phyloP scores from a whole-genome alignment of 2,797 vertebrate species.

The Danio choprae region DNA sequence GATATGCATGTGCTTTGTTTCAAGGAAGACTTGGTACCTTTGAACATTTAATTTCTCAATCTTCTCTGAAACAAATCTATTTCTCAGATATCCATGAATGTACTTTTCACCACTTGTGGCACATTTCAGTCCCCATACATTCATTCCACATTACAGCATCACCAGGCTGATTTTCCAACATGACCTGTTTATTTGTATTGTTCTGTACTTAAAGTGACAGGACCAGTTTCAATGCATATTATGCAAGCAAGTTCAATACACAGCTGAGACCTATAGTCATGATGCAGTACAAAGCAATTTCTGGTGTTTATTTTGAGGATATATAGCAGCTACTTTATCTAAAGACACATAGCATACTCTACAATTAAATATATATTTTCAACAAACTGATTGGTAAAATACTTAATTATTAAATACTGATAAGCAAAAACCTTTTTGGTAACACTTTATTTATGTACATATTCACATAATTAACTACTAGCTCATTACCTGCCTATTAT shows the following conservation, averaged over 20 bases:
- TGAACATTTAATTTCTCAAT: no score
- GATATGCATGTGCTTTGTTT: no score
- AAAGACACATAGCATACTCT: background rate
- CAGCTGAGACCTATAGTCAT: background rate
- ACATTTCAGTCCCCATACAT: background rate
- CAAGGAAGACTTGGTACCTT: background rate
- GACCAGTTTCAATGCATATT: background rate
- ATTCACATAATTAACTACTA: no score
- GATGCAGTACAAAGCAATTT: background rate
- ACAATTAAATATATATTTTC: constrained; percentile 11
- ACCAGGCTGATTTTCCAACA: background rate
- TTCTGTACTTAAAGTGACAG: constrained; percentile 1
- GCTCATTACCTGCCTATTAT: no score
- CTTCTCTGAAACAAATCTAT: background rate
- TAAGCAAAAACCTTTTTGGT: no score
- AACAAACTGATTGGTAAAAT: background rate
- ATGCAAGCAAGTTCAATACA: background rate
- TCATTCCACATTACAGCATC: background rate
- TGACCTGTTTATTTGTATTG: constrained; percentile 3
- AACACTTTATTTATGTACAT: no score
- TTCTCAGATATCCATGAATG: no score
- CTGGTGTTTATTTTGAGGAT: background rate
- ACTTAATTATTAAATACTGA: no score
- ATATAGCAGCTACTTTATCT: background rate
- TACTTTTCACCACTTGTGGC: background rate